Evolutionary conservation across 2,888 invertebrate species (phyloP), one percentile per base, ranked within the genome.

Genomic region (Neoascia interrupta): DNA sequence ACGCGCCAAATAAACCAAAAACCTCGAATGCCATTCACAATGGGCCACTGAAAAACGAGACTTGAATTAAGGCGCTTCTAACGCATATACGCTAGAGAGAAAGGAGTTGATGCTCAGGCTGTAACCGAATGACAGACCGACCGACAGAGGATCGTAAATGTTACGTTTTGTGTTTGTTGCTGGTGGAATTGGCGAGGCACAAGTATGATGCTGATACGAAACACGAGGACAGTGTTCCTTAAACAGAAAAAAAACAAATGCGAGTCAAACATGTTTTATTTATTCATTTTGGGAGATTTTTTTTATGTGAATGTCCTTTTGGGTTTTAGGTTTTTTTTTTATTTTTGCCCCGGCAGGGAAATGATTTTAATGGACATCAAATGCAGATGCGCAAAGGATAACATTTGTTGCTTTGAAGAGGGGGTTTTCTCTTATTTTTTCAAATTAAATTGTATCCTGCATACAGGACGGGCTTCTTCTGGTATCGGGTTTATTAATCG

Each of bases 341-440:
- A 10, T 39, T 28, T 68, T 23, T 18, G 4, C n/a, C 31, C n/a
- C 8, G 8, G 31, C 15, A n/a, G 37, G 6, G 39, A 39, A 61
- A 64, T 49, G 15, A 26, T 72, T 68, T 76, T 64, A 76, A 72
- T 66, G 60, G 76, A 26, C 58, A 69, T 69, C 69, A 69, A 58
- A 51, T 60, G 69, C 69, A 69, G 69, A 69, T 69, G 69, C 37
- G 45, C 10, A n/a, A n/a, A n/a, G n/a, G n/a, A n/a, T n/a, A n/a
- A n/a, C n/a, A n/a, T n/a, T n/a, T n/a, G n/a, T n/a, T n/a, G n/a
- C n/a, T n/a, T n/a, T n/a, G n/a, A n/a, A n/a, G n/a, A n/a, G n/a
- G n/a, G n/a, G n/a, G n/a, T n/a, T n/a, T n/a, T n/a, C n/a, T n/a
- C n/a, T n/a, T n/a, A n/a, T n/a, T n/a, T n/a, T n/a, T n/a, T n/a